Evolutionary conservation across 2,888 invertebrate genomes (phyloP).

Genomic region (Metopia argyrocephala): DNA sequence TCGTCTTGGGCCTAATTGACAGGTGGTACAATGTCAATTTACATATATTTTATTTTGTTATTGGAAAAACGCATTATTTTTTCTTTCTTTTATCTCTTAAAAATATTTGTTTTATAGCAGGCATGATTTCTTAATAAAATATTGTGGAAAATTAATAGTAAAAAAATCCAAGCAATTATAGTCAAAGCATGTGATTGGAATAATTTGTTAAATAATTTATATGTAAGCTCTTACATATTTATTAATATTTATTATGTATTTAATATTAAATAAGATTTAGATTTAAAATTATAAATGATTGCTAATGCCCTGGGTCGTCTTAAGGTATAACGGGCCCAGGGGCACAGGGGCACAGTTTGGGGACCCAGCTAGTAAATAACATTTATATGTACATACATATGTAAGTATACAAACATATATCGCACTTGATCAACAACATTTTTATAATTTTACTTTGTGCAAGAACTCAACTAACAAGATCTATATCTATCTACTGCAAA

Average conservation of each 20-base stretch:
- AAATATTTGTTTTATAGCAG: constrained; percentile 10
- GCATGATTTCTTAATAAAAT: constrained; percentile 60
- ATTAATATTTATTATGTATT: neutral
- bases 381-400: too few relatives aligned
- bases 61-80: constrained; percentile 12
- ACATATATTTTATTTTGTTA: neutral
- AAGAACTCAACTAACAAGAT: too few relatives aligned
- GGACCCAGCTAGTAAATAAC: too few relatives aligned
- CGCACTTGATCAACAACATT: too few relatives aligned
- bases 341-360: too few relatives aligned
- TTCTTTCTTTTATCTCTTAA: neutral
- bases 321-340: too few relatives aligned
- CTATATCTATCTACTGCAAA: too few relatives aligned
- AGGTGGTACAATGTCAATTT: constrained; percentile 52
- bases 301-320: too few relatives aligned
- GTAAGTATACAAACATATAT: too few relatives aligned
- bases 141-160: neutral
- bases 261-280: neutral
- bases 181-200: constrained; percentile 46
- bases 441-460: too few relatives aligned
- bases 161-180: constrained; percentile 59
- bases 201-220: constrained; percentile 17
- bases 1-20: constrained; percentile 57
- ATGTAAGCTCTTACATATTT: constrained; percentile 5
- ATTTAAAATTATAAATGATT: neutral